Evolutionary conservation across 2,113 vertebrate species (phyloP).

Genomic region (Scortum barcoo): DNA sequence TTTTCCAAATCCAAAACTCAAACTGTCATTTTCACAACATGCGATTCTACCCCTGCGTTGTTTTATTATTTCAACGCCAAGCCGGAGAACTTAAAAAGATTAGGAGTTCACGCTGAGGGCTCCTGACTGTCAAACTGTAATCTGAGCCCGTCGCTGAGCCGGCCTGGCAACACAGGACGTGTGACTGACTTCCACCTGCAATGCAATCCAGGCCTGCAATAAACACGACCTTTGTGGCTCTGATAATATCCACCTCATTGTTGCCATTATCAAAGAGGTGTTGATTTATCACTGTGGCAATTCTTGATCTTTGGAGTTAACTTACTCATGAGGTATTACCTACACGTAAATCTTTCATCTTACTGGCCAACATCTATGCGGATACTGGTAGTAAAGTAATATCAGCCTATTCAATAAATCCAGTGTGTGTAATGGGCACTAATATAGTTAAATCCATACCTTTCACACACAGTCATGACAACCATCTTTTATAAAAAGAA

Average conservation of each 20-base stretch:
- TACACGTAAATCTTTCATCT: too few species aligned
- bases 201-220: slow-evolving; percentile 16
- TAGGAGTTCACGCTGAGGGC: slow-evolving; percentile 47
- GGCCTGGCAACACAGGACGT: slow-evolving; percentile 5
- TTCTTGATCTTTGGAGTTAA: too few species aligned
- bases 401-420: background rate
- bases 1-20: background rate
- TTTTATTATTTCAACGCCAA: slow-evolving; percentile 45
- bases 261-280: background rate
- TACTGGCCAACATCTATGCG: background rate
- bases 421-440: background rate
- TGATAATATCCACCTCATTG: background rate
- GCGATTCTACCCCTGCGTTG: slow-evolving; percentile 1
- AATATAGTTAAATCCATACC: background rate
- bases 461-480: background rate
- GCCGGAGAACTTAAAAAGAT: slow-evolving; percentile 46
- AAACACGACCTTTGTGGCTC: background rate
- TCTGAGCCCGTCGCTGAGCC: slow-evolving; percentile 27
- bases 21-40: background rate
- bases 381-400: background rate
- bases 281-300: background rate
- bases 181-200: slow-evolving; percentile 6
- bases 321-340: too few species aligned
- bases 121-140: slow-evolving; percentile 34
- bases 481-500: background rate